Conservation (phyloP, 2,888 invertebrate genomes). For the Oxycera nigricornis region DNA sequence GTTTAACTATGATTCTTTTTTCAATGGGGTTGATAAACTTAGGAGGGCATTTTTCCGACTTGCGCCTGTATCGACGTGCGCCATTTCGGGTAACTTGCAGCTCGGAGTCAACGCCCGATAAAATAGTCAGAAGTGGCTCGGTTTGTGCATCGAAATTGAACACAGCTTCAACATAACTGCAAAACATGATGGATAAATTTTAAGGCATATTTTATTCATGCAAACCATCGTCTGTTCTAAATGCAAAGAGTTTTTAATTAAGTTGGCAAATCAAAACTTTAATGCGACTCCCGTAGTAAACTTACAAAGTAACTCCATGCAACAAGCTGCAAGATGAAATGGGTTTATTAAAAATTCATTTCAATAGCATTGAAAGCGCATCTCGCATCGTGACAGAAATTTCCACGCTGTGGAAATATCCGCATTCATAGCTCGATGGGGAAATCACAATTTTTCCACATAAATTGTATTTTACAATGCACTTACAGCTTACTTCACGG, state of each 20-base stretch:
- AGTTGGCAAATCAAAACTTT: no score
- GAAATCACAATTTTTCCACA: slow-evolving; percentile 33
- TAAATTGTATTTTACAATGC: slow-evolving; percentile 22
- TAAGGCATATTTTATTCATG: neutral
- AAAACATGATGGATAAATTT: neutral
- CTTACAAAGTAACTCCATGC: neutral
- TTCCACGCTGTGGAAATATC: neutral
- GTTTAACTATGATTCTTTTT: neutral
- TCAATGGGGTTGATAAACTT: neutral
- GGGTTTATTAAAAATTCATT: slow-evolving; percentile 19
- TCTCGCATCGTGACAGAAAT: neutral
- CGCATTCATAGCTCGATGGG: slow-evolving; percentile 15
- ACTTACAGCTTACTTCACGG: neutral
- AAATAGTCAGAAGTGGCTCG: slow-evolving; percentile 2
- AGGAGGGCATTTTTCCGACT: neutral
- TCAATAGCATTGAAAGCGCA: neutral
- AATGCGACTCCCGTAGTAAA: no score
- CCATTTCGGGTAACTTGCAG: slow-evolving; percentile 4
- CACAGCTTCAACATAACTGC: neutral
- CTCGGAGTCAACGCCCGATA: neutral
- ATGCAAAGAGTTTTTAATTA: neutral
- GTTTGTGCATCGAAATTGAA: neutral
- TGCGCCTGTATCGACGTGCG: neutral
- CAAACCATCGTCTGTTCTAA: neutral
- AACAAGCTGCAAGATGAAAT: neutral